Evolutionary conservation across 2,888 invertebrate species (phyloP), one percentile per base, ranked within the genome.

Genomic region (Helicoverpa assulta): DNA sequence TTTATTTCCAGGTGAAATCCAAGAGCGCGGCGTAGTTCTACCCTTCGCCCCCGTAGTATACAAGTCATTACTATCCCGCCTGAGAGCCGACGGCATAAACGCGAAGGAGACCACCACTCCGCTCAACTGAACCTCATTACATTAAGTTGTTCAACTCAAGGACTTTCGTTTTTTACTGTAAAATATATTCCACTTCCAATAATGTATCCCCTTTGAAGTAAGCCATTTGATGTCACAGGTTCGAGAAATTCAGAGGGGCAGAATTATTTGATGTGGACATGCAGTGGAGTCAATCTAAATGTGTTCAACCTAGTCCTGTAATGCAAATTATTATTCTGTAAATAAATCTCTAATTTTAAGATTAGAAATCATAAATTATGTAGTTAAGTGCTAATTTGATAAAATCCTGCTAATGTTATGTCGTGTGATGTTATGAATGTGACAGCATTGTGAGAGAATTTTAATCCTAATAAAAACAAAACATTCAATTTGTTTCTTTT

Each of bases 11-110:
- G 98, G 98, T 86, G 99, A 99, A 96, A 99, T 99, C 85, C 99
- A 99, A 94, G 97, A 98, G 79, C 97, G 98, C 71, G 99, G 99
- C 5, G 98, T 99, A 76, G 97, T 99, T 18, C 94, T 99, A 52
- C 99, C 99, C 0, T 98, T 99, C 87, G 97, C 98, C 0, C 97
- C 98, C 0, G 99, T 99, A 70, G 98, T 99, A 73, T 99, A 99
- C 95, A 96, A 98, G 73, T 99, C 99, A 0, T 97, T 99, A 90
- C 94, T 99, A 72, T 98, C 98, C 47, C 96, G 99, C 69, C 96
- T 99, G 50, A 96, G 98, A 84, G 95, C 97, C 40, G 99, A 99
- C 92, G 99, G 99, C 37, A 96, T 99, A 78, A 92, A 91, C 1
- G 95, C 95, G 2, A 89, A 86, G 52, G 95, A 95, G 83, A 91